Percentiles rank a stretch among this genome's conserved stretches.
phyloP scores from a whole-genome alignment of 2,113 vertebrate species.

The Ceratotherium simum region DNA sequence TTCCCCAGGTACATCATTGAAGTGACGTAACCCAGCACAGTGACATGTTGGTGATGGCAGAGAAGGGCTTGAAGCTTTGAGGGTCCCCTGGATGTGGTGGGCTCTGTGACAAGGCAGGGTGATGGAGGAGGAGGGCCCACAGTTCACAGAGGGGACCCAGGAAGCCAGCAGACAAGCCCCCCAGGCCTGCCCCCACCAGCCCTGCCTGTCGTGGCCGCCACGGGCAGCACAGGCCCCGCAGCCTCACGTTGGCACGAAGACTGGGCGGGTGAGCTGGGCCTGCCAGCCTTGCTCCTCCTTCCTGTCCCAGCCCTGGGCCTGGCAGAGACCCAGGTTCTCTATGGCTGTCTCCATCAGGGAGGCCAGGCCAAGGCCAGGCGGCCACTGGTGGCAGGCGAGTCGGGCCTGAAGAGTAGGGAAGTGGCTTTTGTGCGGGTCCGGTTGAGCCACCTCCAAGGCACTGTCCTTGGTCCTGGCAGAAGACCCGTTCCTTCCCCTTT shows the following conservation, averaged over 20 bases:
- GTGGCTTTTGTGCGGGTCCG: accelerated
- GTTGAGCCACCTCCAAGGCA: accelerated
- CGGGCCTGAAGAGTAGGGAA: too few relatives aligned
- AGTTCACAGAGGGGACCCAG: not conserved
- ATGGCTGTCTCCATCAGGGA: not conserved
- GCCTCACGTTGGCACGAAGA: not conserved
- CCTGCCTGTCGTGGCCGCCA: too few relatives aligned
- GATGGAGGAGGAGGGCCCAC: too few relatives aligned
- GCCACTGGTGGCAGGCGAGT: not conserved
- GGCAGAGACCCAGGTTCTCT: not conserved
- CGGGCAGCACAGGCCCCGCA: accelerated
- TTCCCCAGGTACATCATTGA: accelerated
- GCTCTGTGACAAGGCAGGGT: not conserved
- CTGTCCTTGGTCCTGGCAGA: not conserved
- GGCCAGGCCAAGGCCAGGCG: not conserved
- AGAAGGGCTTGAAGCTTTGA: not conserved
- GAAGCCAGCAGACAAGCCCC: not conserved
- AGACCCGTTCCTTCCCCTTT: not conserved
- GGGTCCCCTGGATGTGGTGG: not conserved
- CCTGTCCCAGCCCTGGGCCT: not conserved
- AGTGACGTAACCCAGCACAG: accelerated
- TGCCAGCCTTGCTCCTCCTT: not conserved
- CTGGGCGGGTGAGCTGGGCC: accelerated
- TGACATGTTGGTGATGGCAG: accelerated
- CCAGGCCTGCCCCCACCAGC: not conserved